phyloP scores from a whole-genome alignment of 2,113 vertebrate species.

The Lethenteron reissneri region DNA sequence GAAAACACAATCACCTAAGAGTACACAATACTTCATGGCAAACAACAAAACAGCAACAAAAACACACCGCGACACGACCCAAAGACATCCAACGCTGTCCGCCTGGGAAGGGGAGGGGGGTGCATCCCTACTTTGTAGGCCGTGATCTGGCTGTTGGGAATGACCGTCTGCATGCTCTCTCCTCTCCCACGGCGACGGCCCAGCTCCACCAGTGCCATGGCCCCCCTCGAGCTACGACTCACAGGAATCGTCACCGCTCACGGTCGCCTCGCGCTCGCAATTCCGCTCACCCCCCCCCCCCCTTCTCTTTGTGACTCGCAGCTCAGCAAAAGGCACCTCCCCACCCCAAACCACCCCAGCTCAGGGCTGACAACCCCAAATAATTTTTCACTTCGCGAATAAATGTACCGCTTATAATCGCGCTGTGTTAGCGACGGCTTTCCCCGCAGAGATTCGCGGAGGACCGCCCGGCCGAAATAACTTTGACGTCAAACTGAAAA shows the following conservation, averaged over 20 bases:
- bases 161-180: conserved; percentile 12
- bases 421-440: too few relatives aligned
- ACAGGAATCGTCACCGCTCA: not conserved
- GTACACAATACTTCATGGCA: not conserved
- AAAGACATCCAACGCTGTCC: too few relatives aligned
- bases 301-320: not conserved
- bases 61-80: too few relatives aligned
- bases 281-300: not conserved
- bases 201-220: conserved; percentile 11
- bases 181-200: conserved; percentile 11
- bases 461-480: too few relatives aligned
- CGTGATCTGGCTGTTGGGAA: conserved; percentile 14
- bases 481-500: too few relatives aligned
- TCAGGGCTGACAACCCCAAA: too few relatives aligned
- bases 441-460: too few relatives aligned
- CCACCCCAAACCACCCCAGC: too few relatives aligned
- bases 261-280: not conserved
- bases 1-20: not conserved
- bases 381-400: too few relatives aligned
- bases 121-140: conserved; percentile 15
- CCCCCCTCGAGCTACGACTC: not conserved
- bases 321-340: conserved; percentile 9
- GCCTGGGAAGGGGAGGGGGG: not conserved
- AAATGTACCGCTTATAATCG: too few relatives aligned
- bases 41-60: not conserved